Evolutionary conservation across 2,113 vertebrate genomes (phyloP).

Genomic region (Chaetops frenatus): DNA sequence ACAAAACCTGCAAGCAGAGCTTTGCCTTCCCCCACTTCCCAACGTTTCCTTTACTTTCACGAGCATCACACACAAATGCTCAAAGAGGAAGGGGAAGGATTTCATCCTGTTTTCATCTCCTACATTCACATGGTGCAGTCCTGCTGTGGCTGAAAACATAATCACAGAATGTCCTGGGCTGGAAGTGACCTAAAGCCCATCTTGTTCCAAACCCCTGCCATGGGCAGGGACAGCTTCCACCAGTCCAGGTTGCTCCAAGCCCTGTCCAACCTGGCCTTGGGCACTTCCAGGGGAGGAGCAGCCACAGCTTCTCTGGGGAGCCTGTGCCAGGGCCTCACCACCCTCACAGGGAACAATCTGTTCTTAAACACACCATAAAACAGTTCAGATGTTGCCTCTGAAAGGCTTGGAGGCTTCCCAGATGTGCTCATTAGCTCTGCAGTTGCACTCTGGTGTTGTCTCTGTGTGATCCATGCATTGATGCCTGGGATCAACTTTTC

Average conservation of each 20-base stretch:
- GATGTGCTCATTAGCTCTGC: background rate
- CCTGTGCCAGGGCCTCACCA: background rate
- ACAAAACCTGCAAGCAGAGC: background rate
- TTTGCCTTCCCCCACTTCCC: background rate
- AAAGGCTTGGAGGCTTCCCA: background rate
- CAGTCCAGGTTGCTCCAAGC: background rate
- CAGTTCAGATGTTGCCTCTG: background rate
- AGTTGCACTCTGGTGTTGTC: background rate
- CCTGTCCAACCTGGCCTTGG: fast-evolving
- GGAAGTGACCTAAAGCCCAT: background rate
- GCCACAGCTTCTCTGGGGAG: background rate
- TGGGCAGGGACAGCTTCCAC: background rate
- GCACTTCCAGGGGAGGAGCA: background rate
- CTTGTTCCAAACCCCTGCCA: background rate
- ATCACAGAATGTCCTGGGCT: background rate
- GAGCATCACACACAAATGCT: background rate
- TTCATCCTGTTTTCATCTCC: background rate
- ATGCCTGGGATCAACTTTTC: background rate
- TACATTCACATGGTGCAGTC: background rate
- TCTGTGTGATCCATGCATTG: background rate
- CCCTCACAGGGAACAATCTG: background rate
- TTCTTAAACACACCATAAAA: background rate
- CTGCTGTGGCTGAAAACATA: background rate
- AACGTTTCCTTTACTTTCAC: background rate
- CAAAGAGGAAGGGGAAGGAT: background rate